Evolutionary conservation across 2,888 invertebrate genomes (phyloP), one percentile per base, ranked within the genome.

Genomic region (Pandemis heparana): DNA sequence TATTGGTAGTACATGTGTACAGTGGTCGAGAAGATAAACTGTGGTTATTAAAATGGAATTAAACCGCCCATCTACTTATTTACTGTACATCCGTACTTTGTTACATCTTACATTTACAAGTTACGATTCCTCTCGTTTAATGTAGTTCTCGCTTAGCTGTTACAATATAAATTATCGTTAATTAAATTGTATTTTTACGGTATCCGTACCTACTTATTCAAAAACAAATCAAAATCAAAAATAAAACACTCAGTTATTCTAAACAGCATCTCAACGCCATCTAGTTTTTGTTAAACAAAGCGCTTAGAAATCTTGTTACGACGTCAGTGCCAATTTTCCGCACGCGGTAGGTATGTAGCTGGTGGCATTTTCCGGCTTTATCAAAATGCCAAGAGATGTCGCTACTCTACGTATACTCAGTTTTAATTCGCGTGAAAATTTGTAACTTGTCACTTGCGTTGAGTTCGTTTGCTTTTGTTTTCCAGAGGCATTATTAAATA

Each of bases 251-350:
- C 23, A 56, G 23, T 38, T 38, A 14, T 7, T 12, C n/a, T 60
- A 38, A 59, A 9, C 18, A 39, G 41, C 32, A 56, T 53, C 14
- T 16, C 14, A 71, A 1, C 71, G 71, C 71, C 71, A 71, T 71
- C 71, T 71, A 64, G 59, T n/a, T 38, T 41, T 32, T 10, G 32
- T 18, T 0, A 9, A 10, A 39, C 4, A 32, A 59, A 32, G 48
- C 39, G 39, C 39, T 9, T 39, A 46, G 53, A 23, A 64, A 60
- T 18, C 7, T 5, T 14, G 23, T 43, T 41, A 23, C 53, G 9
- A 10, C 18, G 10, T 70, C 70, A 16, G 38, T 64, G 70, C 38
- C 56, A 43, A 65, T 71, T 71, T 65, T 60, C 64, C 64, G 43
- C 8, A 1, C n/a, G 46, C 43, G n/a, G 23, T 23, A 32, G 1